Evolutionary conservation across 2,797 vertebrate genomes (phyloP).

Genomic region (Pampus argenteus): DNA sequence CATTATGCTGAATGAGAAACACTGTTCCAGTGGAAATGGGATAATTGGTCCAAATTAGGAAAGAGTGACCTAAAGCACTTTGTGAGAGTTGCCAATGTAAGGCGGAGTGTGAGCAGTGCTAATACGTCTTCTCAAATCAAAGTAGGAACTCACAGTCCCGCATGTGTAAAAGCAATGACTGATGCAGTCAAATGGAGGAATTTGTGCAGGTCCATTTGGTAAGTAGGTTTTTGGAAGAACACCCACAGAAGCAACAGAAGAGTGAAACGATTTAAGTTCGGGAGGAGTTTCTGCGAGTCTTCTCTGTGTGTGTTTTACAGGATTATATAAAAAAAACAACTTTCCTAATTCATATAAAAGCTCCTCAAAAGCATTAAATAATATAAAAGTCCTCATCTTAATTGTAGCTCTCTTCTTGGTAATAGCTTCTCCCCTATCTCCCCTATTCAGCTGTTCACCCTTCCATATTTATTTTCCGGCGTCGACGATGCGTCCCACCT

Average conservation of each 20-base stretch:
- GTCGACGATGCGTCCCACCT: conserved; percentile 61
- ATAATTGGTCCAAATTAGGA: conserved; percentile 83
- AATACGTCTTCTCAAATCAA: conserved; percentile 54
- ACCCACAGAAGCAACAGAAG: background rate
- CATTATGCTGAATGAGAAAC: conserved; percentile 77
- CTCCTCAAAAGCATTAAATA: background rate
- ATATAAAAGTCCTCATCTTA: conserved; percentile 6
- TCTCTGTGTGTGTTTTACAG: background rate
- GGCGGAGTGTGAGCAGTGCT: conserved; percentile 69
- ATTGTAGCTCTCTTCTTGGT: conserved; percentile 29
- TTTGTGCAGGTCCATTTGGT: conserved; percentile 21
- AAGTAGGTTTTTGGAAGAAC: conserved; percentile 16
- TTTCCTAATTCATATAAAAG: background rate
- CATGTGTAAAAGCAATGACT: conserved; percentile 45
- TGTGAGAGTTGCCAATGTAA: conserved; percentile 37
- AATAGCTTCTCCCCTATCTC: conserved; percentile 48
- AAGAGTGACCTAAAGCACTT: conserved; percentile 75
- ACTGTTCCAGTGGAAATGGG: conserved; percentile 78
- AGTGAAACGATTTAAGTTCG: conserved; percentile 16
- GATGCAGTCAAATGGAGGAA: conserved; percentile 16
- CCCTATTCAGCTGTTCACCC: conserved; percentile 44
- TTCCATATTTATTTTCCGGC: conserved; percentile 77
- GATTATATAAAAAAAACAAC: background rate
- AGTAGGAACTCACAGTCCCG: conserved; percentile 55
- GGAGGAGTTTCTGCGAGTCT: background rate